Evolutionary conservation across 2,797 vertebrate species (phyloP), one percentile per base, ranked within the genome.

Genomic region (Margarornis squamiger): DNA sequence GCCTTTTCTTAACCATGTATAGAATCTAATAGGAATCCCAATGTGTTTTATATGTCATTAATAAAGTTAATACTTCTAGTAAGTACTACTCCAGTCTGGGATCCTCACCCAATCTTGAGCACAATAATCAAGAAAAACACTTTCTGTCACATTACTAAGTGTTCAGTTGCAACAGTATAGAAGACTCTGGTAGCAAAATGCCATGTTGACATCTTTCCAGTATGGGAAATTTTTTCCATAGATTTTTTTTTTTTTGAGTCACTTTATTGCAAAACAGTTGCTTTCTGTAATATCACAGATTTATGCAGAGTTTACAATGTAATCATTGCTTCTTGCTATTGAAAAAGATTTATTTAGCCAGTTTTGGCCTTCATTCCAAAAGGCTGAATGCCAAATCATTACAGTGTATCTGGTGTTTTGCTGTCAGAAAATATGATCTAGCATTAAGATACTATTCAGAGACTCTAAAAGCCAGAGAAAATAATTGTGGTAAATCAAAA

Each of bases 371-470:
- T 83, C 63, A 45, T 97, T 97, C 96, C 94, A 97, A 94, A 96
- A 94, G 92, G 96, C 88, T 87, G 95, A 84, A 91, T 97, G 85
- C 90, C 95, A 97, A 94, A 95, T 96, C 94, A 96, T 97, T 97
- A 97, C 95, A 95, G 74, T 97, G 91, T 97, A 97, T 95, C 96
- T 97, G 95, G 95, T 97, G 92, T 96, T 96, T 94, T 95, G 86
- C 96, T 97, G 95, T 97, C 96, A 97, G 96, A 97, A 97, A 96
- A 95, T 96, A 96, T 95, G 96, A 96, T 98, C 91, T 96, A 84
- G 88, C 67, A 95, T 97, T 84, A 96, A 91, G 91, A 95, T 97
- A 94, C 93, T 95, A 90, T 65, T 95, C 92, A 97, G 90, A 90
- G 38, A 83, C 92, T 94, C 93, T 96, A 91, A 97, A 92, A 95